phyloP scores from a whole-genome alignment of 1,140 invertebrate species.

The Philopotamus ludificatus region DNA sequence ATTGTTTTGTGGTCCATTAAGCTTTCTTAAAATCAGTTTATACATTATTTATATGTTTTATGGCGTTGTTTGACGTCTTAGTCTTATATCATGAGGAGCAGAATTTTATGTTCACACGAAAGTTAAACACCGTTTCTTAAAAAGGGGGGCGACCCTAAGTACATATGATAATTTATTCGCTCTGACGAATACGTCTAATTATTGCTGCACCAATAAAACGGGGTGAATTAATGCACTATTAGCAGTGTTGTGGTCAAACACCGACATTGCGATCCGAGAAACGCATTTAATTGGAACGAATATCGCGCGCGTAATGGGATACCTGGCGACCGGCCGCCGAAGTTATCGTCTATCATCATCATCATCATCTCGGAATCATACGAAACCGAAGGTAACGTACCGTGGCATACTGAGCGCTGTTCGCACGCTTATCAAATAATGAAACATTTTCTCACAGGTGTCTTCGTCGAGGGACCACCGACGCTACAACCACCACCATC shows the following conservation, averaged over 20 bases:
- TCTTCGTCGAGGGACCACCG: not conserved
- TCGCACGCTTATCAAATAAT: conserved; percentile 33
- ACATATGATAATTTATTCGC: conserved; percentile 36
- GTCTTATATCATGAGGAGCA: not conserved
- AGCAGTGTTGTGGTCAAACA: not conserved
- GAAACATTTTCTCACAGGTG: conserved; percentile 31
- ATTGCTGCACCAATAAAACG: not conserved
- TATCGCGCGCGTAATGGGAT: conserved; percentile 12
- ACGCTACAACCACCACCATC: not conserved
- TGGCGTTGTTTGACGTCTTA: too few relatives aligned
- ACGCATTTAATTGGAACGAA: not conserved
- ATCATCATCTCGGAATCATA: conserved; percentile 18
- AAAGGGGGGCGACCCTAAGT: conserved; percentile 30
- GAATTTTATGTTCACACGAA: conserved; percentile 33
- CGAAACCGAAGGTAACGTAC: conserved; percentile 31
- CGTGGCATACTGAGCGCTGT: conserved; percentile 30
- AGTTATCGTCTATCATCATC: conserved; percentile 18
- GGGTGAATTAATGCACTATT: not conserved
- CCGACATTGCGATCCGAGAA: not conserved
- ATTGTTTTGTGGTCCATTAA: too few relatives aligned
- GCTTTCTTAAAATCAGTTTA: too few relatives aligned
- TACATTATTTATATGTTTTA: too few relatives aligned
- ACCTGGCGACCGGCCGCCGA: not conserved
- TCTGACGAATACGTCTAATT: conserved; percentile 20
- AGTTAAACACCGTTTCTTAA: conserved; percentile 38